Evolutionary conservation across 2,113 vertebrate genomes (phyloP), one percentile per base, ranked within the genome.

Genomic region (Halichoeres trimaculatus): DNA sequence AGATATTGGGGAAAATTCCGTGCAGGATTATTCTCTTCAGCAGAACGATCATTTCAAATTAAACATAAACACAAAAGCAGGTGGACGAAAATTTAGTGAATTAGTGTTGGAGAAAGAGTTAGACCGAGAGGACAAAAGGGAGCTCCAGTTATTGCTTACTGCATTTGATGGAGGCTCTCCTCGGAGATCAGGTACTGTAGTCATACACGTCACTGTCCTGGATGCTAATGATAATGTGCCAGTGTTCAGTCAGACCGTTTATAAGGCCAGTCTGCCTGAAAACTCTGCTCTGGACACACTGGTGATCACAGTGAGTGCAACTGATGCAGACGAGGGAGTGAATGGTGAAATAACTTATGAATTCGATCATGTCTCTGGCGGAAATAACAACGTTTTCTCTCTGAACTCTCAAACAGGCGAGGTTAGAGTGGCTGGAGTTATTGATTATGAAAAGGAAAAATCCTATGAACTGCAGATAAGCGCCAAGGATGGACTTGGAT

Each of bases 191-290:
- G 88, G 84, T 0, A 86, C 90, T 64, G 81, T 55, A 23, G 30
- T 47, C 12, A 65, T 92, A 8, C 84, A 85, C 2, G 71, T 93
- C 14, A 88, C 66, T 40, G 87, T 93, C 1, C 76, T 92, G 23
- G 92, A 93, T 83, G 90, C 88, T 38, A 94, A 94, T 65, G 92
- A 94, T 81, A 94, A 94, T 34, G 59, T 69, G 0, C 93, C 93
- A 19, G 83, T 92, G 22, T 93, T 93, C 53, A 86, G 72, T 19
- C 85, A 91, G 57, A 4, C 62, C 1, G 40, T 91, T 1, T 94
- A 93, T 86, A 73, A 84, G 38, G 65, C 73, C 2, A 86, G 2
- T 68, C 20, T 93, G 1, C 50, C 79, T 22, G 93, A 93, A 87
- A 90, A 91, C 65, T 70, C 85, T 23, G 62, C 86, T 50, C 3